Base-by-base conservation (phyloP, 2,797 vertebrate species). In the Acomys russatus region DNA sequence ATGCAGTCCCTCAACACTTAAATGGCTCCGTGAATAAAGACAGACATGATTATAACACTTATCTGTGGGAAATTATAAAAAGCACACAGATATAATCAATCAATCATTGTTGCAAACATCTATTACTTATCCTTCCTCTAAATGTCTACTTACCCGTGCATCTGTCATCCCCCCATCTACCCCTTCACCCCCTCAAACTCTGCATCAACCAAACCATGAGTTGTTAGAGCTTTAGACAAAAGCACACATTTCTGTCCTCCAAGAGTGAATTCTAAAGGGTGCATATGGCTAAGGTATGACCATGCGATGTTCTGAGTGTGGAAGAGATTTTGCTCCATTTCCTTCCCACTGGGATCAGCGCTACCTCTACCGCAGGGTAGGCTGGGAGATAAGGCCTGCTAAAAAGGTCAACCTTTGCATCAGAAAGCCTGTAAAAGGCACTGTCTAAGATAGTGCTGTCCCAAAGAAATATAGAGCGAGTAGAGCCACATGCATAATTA, bases 361-460 rank as follows among this genome's bases (percentile, higher is more conserved):
- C 25, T 10, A 79, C 9, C n/a, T 92, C 84, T 49, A 30, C 20
- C 63, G 66, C 64, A 83, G 33, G 33, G 22, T 51, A 78, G 33
- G 80, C 9, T 35, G 22, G 54, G 51, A 95, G 92, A 92, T 49
- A 83, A 71, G 64, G 25, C 44, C 0, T 86, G 83, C 71, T 44
- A 12, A 20, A 85, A 83, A 86, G 28, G 54, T 91, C 68, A 78
- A 68, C 25, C 1, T 74, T 51, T 68, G 74, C 68, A 61, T 74
- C 88, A 71, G 92, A 71, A 77, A 63, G 73, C 51, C 74, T 66
- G 6, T 79, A 61, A 91, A 84, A 88, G 38, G 66, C 77, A 66
- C 38, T 56, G 56, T 82, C 80, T 85, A 90, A 87, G 51, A 64
- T 1, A 68, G 28, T 66, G 35, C 4, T 73, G 70, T 84, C 90